phyloP scores from a whole-genome alignment of 2,113 vertebrate genomes.

The Progne subis region DNA sequence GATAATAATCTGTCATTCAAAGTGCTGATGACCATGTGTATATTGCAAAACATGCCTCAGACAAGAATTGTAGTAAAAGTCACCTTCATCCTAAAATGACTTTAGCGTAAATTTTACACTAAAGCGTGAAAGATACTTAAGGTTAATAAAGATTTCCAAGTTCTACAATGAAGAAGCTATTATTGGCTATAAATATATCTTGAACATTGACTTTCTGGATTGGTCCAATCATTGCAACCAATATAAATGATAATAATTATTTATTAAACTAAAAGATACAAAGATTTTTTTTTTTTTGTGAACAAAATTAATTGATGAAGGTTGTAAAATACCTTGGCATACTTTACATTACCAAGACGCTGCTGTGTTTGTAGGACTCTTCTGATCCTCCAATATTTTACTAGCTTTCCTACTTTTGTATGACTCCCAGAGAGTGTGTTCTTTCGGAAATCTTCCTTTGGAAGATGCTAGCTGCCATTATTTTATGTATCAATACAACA shows the following conservation, averaged over 20 bases:
- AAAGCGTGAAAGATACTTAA: slow-evolving; percentile 27
- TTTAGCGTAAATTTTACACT: slow-evolving; percentile 46
- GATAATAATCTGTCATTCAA: slow-evolving; percentile 30
- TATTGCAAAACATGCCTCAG: background rate
- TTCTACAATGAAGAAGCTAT: slow-evolving; percentile 39
- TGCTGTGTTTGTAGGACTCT: background rate
- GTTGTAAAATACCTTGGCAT: background rate
- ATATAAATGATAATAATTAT: slow-evolving; percentile 61
- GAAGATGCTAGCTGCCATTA: background rate
- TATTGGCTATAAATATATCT: slow-evolving; percentile 55
- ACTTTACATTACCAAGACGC: background rate
- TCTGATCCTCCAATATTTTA: background rate
- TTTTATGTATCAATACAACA: background rate
- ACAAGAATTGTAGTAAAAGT: slow-evolving; percentile 62
- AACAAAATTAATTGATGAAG: background rate
- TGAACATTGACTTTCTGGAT: slow-evolving; percentile 43
- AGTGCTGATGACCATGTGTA: background rate
- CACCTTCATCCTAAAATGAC: slow-evolving; percentile 61
- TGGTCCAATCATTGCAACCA: slow-evolving; percentile 55
- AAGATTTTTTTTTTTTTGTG: background rate
- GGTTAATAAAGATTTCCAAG: slow-evolving; percentile 54
- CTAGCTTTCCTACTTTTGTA: background rate
- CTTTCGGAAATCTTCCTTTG: background rate
- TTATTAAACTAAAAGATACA: slow-evolving; percentile 49
- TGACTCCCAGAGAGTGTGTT: background rate